Evolutionary conservation across 2,797 vertebrate species (phyloP).

Genomic region (Falco cherrug): DNA sequence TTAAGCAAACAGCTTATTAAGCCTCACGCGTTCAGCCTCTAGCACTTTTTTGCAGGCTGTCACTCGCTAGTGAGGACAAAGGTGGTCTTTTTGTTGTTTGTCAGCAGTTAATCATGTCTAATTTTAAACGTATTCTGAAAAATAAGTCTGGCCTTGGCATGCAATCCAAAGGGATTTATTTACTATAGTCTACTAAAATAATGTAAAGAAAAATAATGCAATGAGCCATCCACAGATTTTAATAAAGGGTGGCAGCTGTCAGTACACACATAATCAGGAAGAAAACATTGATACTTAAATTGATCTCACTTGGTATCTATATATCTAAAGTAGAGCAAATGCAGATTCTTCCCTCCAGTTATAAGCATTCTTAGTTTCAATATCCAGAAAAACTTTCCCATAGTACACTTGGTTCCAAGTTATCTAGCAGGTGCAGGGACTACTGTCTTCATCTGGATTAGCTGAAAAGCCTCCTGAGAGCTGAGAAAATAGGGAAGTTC

Average conservation of each 20-base stretch:
- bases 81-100: neutral
- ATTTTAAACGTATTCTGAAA: neutral
- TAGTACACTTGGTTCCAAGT: neutral
- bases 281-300: neutral
- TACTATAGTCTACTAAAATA: neutral
- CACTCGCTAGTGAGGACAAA: neutral
- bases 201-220: neutral
- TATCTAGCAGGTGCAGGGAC: slow-evolving; percentile 41
- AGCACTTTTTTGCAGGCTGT: neutral
- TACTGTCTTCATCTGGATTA: slow-evolving; percentile 47
- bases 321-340: neutral
- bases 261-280: neutral
- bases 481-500: slow-evolving; percentile 60
- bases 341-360: neutral
- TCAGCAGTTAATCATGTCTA: neutral
- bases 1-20: neutral
- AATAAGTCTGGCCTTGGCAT: neutral
- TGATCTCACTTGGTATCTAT: neutral
- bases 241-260: slow-evolving; percentile 19
- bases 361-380: neutral
- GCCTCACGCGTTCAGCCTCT: fast-evolving
- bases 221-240: slow-evolving; percentile 29
- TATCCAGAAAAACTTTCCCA: slow-evolving; percentile 7
- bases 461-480: slow-evolving; percentile 62
- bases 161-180: neutral